A percentile compares a stretch with the other conserved stretches of the same genome.
phyloP scores from a whole-genome alignment of 2,113 vertebrate species.

The Bujurquina vittata region DNA sequence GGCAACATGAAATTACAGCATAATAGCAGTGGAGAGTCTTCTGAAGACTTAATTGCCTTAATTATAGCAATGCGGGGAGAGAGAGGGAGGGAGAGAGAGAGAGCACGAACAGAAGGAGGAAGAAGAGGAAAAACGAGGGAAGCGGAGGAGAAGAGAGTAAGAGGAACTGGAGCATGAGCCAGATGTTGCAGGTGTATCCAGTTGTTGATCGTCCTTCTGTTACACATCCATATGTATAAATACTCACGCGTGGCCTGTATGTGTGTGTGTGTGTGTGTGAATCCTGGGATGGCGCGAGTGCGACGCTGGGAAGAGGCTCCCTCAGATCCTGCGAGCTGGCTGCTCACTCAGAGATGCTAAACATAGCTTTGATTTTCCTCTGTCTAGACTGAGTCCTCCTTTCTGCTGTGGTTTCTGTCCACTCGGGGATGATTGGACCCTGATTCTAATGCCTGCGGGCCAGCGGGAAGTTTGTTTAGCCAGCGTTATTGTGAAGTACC shows the following conservation, averaged over 20 bases:
- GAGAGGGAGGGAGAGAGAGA: not conserved
- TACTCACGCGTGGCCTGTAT: not conserved
- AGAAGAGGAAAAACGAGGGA: constrained; percentile 21
- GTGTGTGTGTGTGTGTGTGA: not conserved
- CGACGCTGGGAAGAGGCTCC: constrained; percentile 26
- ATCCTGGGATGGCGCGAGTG: constrained; percentile 9
- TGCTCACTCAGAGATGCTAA: constrained; percentile 66
- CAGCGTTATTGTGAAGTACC: constrained; percentile 48
- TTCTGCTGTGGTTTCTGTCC: constrained; percentile 65
- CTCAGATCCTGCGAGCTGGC: constrained; percentile 70
- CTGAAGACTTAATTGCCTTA: constrained; percentile 84
- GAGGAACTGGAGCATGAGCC: not conserved
- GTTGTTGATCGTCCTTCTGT: not conserved
- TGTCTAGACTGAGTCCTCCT: constrained; percentile 72
- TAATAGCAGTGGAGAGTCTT: constrained; percentile 80
- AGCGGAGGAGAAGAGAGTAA: constrained; percentile 18
- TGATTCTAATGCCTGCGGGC: constrained; percentile 51
- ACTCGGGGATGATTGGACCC: constrained; percentile 53
- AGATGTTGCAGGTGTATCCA: constrained; percentile 57
- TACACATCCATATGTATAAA: not conserved
- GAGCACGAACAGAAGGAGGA: constrained; percentile 13
- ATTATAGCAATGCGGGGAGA: constrained; percentile 76
- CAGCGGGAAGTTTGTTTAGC: constrained; percentile 58
- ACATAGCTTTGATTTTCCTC: constrained; percentile 73
- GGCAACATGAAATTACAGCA: constrained; percentile 83